These are phyloP conservation scores for Drosophila triauraria DNA, from an alignment of 1,140 invertebrate species.

Conservation along the genomic window DNA sequence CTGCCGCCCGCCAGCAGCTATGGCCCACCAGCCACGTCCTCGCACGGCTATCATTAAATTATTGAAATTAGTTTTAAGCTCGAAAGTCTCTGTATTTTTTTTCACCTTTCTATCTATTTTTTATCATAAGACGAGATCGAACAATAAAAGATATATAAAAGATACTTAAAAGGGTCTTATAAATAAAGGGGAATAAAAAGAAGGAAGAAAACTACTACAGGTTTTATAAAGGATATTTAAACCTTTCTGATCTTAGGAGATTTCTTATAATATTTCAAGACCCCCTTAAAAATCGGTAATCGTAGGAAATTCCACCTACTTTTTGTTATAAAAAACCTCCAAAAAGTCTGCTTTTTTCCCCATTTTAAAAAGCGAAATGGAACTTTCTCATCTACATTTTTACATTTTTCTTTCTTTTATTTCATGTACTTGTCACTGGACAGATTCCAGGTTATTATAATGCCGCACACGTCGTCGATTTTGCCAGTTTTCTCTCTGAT, in stretches of 20 bases:
- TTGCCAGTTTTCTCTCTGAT: conserved; percentile 48
- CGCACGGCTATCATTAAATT: conserved; percentile 69
- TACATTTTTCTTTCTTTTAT: no score
- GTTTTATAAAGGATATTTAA: neutral
- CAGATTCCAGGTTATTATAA: conserved; percentile 24
- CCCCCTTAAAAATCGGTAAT: no score
- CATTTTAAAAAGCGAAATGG: conserved; percentile 15
- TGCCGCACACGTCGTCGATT: conserved; percentile 20
- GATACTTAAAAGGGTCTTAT: neutral
- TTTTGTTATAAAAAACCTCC: neutral
- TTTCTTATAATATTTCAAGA: no score
- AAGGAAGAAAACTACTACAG: neutral
- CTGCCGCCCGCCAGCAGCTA: conserved; percentile 58
- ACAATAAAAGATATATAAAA: conserved; percentile 15
- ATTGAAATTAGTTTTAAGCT: conserved; percentile 30
- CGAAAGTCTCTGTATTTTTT: conserved; percentile 10
- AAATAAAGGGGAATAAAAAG: no score
- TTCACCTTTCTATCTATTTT: conserved; percentile 22
- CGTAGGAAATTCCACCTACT: neutral
- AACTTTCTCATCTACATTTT: conserved; percentile 28
- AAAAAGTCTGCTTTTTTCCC: neutral
- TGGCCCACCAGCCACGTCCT: conserved; percentile 53
- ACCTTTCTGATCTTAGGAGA: neutral
- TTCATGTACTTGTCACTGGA: conserved; percentile 8
- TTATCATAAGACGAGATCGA: conserved; percentile 13